Conservation (phyloP, 35 echinoderm and acorn worm species). For the Heliocidaris tuberculata region DNA sequence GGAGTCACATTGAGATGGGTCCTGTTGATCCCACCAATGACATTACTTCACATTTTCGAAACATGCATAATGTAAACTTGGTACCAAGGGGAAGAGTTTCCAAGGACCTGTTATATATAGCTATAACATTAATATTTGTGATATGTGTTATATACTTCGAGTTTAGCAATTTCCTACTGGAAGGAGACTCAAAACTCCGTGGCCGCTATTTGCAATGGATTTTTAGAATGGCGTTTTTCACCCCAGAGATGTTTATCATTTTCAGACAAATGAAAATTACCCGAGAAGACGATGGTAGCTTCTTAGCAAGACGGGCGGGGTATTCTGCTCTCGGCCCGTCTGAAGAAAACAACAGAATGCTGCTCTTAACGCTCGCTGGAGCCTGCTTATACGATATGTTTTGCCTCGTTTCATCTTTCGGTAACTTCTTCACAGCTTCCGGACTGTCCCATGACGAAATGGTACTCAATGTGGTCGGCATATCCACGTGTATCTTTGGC, state of each 20-base stretch:
- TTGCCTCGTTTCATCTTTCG: background rate
- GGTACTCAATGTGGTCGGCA: background rate
- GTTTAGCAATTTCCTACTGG: background rate
- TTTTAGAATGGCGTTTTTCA: background rate
- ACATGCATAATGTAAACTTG: background rate
- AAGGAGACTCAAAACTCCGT: background rate
- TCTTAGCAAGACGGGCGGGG: background rate
- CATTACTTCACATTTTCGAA: background rate
- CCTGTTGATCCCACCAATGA: background rate
- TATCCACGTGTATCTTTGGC: background rate
- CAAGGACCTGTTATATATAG: background rate
- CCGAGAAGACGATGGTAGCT: background rate
- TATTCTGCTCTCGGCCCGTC: background rate
- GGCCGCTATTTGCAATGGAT: background rate
- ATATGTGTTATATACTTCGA: background rate
- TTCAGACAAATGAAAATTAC: background rate
- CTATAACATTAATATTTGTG: background rate
- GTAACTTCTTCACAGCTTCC: background rate
- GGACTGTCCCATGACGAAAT: background rate
- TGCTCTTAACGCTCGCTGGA: background rate
- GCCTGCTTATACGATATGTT: background rate
- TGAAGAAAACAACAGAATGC: background rate
- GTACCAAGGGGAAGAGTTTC: no score
- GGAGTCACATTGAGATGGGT: background rate
- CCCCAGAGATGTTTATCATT: background rate